Conservation (phyloP, 2,113 vertebrate genomes). For the Sprattus sprattus region DNA sequence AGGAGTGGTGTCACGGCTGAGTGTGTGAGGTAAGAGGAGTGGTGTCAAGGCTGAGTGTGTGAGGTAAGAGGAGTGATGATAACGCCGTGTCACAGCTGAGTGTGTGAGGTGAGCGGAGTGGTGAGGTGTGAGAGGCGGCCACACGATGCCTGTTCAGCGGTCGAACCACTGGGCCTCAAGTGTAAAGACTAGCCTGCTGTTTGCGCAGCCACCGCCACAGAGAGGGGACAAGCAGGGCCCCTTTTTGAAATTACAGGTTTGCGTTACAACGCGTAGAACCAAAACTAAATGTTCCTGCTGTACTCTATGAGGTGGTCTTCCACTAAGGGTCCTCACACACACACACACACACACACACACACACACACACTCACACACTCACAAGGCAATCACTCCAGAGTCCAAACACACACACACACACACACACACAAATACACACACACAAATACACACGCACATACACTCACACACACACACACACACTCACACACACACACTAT, state of each 20-base stretch:
- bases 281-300: conserved; percentile 23
- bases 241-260: conserved; percentile 63
- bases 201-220: conserved; percentile 45
- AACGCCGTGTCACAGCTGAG: conserved; percentile 28
- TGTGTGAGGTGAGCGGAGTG: conserved; percentile 21
- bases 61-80: background rate
- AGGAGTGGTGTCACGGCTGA: conserved; percentile 22
- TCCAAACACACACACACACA: too few relatives aligned
- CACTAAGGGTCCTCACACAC: background rate
- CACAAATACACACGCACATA: too few relatives aligned
- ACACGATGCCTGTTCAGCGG: background rate
- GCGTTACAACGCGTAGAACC: background rate
- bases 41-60: background rate
- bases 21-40: conserved; percentile 22
- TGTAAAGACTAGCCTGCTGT: conserved; percentile 48
- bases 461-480: too few relatives aligned
- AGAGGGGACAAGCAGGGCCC: conserved; percentile 19
- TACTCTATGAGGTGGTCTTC: background rate
- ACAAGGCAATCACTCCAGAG: background rate
- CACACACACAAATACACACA: too few relatives aligned
- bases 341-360: too few relatives aligned
- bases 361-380: background rate
- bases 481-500: too few relatives aligned
- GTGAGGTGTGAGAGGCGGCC: background rate
- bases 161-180: conserved; percentile 26